Conservation (phyloP, 2,888 invertebrate species). For the Adineta ricciae region DNA sequence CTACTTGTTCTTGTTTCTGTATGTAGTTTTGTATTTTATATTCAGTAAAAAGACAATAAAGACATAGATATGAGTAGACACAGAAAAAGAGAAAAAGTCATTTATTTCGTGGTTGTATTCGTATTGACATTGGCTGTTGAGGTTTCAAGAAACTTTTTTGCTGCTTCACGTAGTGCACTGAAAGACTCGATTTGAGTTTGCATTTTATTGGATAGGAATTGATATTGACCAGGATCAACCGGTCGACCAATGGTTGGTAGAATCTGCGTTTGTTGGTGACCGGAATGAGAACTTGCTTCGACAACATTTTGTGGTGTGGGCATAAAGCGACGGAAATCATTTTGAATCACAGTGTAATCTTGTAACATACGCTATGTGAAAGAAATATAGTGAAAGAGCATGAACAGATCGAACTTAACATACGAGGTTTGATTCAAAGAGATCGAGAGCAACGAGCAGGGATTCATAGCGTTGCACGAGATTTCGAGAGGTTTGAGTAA, state of each 20-base stretch:
- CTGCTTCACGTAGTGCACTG: not conserved
- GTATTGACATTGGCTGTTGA: not conserved
- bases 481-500: not conserved
- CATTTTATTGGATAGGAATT: not conserved
- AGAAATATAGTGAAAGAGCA: not conserved
- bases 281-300: not conserved
- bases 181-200: not conserved
- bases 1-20: not conserved
- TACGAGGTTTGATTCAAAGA: not conserved
- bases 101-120: not conserved
- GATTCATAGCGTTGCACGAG: not conserved
- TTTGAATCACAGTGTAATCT: not conserved
- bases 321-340: slow-evolving; percentile 18
- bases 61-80: not conserved
- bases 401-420: not conserved
- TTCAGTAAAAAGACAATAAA: not conserved
- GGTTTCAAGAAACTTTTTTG: not conserved
- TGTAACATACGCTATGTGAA: not conserved
- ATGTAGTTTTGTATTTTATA: not conserved
- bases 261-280: too few species aligned
- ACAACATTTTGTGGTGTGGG: not conserved
- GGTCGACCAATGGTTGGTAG: not conserved
- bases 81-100: not conserved
- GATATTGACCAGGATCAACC: slow-evolving; percentile 4
- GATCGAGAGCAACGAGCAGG: not conserved